A percentile compares a stretch with the other conserved stretches of the same genome.
Conservation (phyloP, 1,140 invertebrate genomes). For the Drosophila sucinea region DNA sequence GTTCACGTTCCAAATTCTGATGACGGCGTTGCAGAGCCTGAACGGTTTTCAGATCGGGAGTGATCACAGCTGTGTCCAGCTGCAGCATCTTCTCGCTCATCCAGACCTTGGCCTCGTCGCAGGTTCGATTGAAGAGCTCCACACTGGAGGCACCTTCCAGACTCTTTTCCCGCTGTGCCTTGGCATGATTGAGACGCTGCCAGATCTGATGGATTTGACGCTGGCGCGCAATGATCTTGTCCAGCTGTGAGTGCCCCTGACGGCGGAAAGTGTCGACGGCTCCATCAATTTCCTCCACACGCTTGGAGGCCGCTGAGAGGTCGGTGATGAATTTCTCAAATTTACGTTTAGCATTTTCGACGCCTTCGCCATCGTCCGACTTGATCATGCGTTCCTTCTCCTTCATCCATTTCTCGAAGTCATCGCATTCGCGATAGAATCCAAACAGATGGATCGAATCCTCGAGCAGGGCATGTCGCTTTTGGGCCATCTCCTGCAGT, state of each 20-base stretch:
- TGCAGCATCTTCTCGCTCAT: slow-evolving; percentile 96
- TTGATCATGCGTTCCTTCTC: slow-evolving; percentile 96
- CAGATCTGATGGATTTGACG: slow-evolving; percentile 94
- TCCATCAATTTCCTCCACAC: slow-evolving; percentile 94
- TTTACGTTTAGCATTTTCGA: slow-evolving; percentile 97
- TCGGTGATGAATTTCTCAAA: slow-evolving; percentile 99
- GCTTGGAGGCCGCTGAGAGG: slow-evolving; percentile 94
- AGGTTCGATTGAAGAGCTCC: slow-evolving; percentile 96
- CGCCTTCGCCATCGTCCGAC: slow-evolving; percentile 91
- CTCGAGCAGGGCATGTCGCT: slow-evolving; percentile 92
- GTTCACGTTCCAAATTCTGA: slow-evolving; percentile 94
- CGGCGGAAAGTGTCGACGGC: slow-evolving; percentile 94
- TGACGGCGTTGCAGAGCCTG: slow-evolving; percentile 94
- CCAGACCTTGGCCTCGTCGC: slow-evolving; percentile 96
- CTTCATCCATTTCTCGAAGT: slow-evolving; percentile 98
- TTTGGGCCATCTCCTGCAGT: slow-evolving; percentile 90
- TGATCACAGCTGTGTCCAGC: slow-evolving; percentile 90
- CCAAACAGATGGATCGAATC: slow-evolving; percentile 96
- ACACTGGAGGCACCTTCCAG: slow-evolving; percentile 96
- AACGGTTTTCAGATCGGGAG: slow-evolving; percentile 94
- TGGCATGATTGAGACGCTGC: slow-evolving; percentile 94
- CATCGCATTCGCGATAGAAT: slow-evolving; percentile 98
- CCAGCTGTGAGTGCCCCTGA: slow-evolving; percentile 94
- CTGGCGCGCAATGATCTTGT: slow-evolving; percentile 92
- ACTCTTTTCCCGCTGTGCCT: slow-evolving; percentile 95